phyloP scores from a whole-genome alignment of 2,888 invertebrate species.

The Pyrrhia umbra region DNA sequence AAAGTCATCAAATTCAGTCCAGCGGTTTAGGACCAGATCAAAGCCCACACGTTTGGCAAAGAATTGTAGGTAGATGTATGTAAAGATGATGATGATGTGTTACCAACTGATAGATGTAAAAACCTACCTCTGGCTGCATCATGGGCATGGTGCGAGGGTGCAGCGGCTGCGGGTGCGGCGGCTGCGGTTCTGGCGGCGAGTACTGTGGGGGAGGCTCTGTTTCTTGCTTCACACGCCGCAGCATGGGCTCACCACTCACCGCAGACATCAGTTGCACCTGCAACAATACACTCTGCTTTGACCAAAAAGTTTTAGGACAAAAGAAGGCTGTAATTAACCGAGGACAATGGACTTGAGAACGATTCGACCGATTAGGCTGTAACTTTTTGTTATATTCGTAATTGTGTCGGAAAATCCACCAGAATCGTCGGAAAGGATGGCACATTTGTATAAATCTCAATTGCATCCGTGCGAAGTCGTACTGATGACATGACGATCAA shows the following conservation, averaged over 20 bases:
- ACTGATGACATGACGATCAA: neutral
- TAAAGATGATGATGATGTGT: too few species aligned
- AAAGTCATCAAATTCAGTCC: too few species aligned
- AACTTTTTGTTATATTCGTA: neutral
- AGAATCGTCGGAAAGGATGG: neutral
- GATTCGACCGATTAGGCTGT: neutral
- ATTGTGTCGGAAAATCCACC: neutral
- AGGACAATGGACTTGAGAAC: neutral
- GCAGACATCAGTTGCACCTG: constrained; percentile 94
- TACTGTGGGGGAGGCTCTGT: constrained; percentile 86
- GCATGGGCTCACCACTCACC: constrained; percentile 81
- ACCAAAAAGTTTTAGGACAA: neutral
- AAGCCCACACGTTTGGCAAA: too few species aligned
- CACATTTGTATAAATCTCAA: neutral
- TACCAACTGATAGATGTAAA: neutral
- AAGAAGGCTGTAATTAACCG: neutral
- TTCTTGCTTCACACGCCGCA: constrained; percentile 87
- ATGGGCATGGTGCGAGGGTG: constrained; percentile 84
- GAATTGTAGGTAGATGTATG: too few species aligned
- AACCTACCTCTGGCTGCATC: constrained; percentile 73
- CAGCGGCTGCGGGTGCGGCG: constrained; percentile 89
- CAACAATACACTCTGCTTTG: too few species aligned
- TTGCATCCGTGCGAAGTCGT: neutral
- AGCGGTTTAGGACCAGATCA: too few species aligned
- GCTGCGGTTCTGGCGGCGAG: constrained; percentile 88